Evolutionary conservation across 2,113 vertebrate species (phyloP).

Genomic region (Acinonyx jubatus): DNA sequence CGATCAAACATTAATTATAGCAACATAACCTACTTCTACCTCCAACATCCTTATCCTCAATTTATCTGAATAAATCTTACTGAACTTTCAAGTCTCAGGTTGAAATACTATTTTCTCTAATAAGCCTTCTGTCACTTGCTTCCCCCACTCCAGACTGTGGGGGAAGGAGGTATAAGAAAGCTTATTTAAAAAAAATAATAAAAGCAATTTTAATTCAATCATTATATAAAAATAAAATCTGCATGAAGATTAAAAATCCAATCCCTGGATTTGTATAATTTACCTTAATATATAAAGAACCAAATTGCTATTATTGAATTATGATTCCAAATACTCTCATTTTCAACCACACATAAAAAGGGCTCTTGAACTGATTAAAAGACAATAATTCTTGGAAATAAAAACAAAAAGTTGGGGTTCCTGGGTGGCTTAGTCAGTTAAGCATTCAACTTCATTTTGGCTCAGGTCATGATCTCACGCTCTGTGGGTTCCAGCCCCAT

Average conservation of each 20-base stretch:
- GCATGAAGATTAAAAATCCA: neutral
- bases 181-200: neutral
- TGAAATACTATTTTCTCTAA: neutral
- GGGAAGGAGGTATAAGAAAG: neutral
- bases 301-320: neutral
- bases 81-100: neutral
- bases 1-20: slow-evolving; percentile 13
- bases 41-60: neutral
- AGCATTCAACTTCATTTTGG: no score
- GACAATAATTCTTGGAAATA: neutral
- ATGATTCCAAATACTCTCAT: neutral
- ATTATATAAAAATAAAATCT: slow-evolving; percentile 23
- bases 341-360: slow-evolving; percentile 14
- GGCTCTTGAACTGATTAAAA: neutral
- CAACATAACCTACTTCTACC: neutral
- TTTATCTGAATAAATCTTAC: neutral
- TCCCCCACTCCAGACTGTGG: neutral
- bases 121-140: neutral
- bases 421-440: no score
- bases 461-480: no score
- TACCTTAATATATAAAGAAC: neutral
- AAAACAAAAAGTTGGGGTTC: neutral
- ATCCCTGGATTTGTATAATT: neutral
- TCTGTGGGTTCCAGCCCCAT: no score
- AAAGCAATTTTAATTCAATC: neutral